Evolutionary conservation across 2,797 vertebrate species (phyloP).

Genomic region (Poeciliopsis turneri): DNA sequence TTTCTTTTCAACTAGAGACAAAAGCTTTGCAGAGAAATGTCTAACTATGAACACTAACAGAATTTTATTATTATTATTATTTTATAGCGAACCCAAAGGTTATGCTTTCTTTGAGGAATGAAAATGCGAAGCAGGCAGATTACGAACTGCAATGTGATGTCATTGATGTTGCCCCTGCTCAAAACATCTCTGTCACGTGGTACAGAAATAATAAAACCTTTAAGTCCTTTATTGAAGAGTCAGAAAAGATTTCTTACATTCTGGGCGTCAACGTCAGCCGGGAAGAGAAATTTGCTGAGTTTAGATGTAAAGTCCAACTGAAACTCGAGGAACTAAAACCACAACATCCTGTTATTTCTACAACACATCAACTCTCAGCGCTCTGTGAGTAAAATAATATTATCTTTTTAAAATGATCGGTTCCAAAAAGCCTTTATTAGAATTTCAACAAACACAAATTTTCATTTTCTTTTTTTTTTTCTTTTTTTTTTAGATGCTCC

Average conservation of each 20-base stretch:
- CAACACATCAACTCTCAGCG: background rate
- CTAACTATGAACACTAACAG: background rate
- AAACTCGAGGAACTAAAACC: conserved; percentile 30
- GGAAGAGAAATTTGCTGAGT: conserved; percentile 1
- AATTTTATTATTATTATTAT: background rate
- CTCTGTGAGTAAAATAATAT: conserved; percentile 49
- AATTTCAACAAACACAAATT: background rate
- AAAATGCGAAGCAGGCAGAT: background rate
- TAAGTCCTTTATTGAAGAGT: background rate
- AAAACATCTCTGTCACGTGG: conserved; percentile 57
- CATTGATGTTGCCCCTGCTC: conserved; percentile 46
- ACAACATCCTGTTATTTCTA: background rate
- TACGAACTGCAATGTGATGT: conserved; percentile 59
- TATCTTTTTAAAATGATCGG: background rate
- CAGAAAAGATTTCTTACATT: background rate
- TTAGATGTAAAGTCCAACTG: conserved; percentile 64
- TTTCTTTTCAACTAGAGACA: conserved; percentile 2
- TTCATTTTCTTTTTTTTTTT: background rate
- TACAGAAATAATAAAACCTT: conserved; percentile 39
- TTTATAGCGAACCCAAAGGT: conserved; percentile 53
- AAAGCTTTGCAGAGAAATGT: background rate
- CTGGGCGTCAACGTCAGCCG: conserved; percentile 10
- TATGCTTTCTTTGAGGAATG: accelerated
- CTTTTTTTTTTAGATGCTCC: conserved; percentile 47
- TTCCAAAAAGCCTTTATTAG: background rate